phyloP scores from a whole-genome alignment of 2,113 vertebrate species.

The Malaclemys terrapin region DNA sequence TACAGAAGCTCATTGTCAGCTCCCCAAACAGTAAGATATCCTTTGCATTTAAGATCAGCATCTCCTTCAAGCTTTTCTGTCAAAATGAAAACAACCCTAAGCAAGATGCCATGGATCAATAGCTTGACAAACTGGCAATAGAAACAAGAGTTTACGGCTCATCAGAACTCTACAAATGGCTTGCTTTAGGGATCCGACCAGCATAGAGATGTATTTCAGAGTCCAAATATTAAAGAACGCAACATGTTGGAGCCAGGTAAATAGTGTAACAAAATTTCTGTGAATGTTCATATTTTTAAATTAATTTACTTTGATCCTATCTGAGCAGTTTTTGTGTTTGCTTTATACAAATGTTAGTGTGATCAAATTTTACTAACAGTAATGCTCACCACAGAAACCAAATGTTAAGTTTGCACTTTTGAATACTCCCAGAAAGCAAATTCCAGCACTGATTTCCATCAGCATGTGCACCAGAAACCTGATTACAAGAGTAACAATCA shows the following conservation, averaged over 20 bases:
- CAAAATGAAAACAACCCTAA: constrained; percentile 17
- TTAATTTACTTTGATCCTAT: rapidly evolving
- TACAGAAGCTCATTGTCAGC: background rate
- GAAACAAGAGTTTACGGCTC: constrained; percentile 21
- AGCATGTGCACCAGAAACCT: background rate
- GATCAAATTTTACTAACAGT: background rate
- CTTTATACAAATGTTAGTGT: rapidly evolving
- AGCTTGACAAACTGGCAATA: constrained; percentile 24
- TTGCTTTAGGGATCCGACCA: constrained; percentile 23
- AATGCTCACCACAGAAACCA: background rate
- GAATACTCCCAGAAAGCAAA: background rate
- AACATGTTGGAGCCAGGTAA: background rate
- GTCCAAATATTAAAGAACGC: background rate
- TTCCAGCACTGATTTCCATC: background rate
- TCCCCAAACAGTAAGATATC: background rate
- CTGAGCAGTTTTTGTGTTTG: background rate
- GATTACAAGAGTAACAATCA: background rate
- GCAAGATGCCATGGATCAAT: constrained; percentile 28
- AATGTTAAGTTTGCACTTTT: rapidly evolving
- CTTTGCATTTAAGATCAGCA: constrained; percentile 22
- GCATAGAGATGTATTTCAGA: background rate
- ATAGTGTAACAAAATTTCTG: background rate
- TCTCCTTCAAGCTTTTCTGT: constrained; percentile 44
- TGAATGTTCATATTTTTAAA: background rate
- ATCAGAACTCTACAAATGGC: background rate